Base-by-base conservation (phyloP, 2,888 invertebrate species). In the Mesorhabditis belari region DNA sequence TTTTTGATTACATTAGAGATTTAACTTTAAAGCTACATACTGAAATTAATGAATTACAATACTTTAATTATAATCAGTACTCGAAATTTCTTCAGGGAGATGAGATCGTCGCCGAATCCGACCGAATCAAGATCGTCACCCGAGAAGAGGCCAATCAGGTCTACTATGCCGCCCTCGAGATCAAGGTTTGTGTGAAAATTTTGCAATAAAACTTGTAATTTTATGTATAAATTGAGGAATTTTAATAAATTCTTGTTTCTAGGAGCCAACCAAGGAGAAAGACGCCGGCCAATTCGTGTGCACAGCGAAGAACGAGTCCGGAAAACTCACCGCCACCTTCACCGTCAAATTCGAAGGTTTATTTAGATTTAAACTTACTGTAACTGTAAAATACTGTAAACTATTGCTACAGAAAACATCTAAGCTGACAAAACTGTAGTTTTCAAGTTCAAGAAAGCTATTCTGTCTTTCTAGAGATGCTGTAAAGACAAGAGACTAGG, bases 241-340 rank as follows among this genome's bases (percentile, higher is more conserved):
- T n/a, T 4, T 49, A 52, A 5, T 23, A 23, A 5, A 17, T 5
- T 49, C 2, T 51, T 3, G 12, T 26, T 58, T 81, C 24, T 77
- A 90, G 90, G 92, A 94, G 84, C 93, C 94, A 70, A 91, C 91
- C 81, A 87, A 92, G 73, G 91, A 92, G 81, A 81, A 81, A 68
- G 81, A 81, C 68, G 81, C 81, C 58, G 81, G 81, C 50, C 81
- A 81, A 64, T 80, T 81, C 62, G 76, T 81, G 56, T 81, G 81
- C 70, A 81, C 81, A 5, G 81, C 78, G 55, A 81, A 78, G 69
- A 81, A 81, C 71, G 79, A 80, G 62, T 81, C 81, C 19, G 81
- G 81, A 61, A 81, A 81, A 65, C 71, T 81, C 27, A 81, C 81
- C 54, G 81, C 81, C 62, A 81, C 81, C 24, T 81, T 81, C 75